Percentiles rank a stretch among this genome's conserved stretches.
phyloP scores from a whole-genome alignment of 2,888 invertebrate species.

The Hypomecis atomaria region DNA sequence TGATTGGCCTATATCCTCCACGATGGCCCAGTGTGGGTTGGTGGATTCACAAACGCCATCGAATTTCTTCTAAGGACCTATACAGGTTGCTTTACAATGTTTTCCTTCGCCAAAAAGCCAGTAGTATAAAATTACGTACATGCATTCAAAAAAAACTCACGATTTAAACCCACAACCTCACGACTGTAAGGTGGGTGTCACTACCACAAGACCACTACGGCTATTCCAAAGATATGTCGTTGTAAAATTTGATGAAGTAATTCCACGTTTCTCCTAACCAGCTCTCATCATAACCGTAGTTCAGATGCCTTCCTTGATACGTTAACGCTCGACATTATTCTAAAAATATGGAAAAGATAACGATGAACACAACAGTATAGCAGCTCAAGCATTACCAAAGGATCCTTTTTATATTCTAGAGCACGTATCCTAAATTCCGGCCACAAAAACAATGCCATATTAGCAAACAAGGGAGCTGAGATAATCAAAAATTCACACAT shows the following conservation, averaged over 20 bases:
- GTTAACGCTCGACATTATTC: slow-evolving; percentile 30
- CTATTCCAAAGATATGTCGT: too few species aligned
- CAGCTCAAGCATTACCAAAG: slow-evolving; percentile 31
- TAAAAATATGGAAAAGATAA: slow-evolving; percentile 33
- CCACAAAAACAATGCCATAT: slow-evolving; percentile 44
- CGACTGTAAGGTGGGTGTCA: too few species aligned
- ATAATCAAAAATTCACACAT: slow-evolving; percentile 48
- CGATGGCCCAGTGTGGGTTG: too few species aligned
- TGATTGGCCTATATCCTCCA: too few species aligned
- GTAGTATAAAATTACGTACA: too few species aligned
- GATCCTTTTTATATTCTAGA: slow-evolving; percentile 38
- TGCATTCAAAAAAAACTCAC: too few species aligned
- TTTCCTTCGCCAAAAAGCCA: too few species aligned
- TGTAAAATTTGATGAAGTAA: slow-evolving; percentile 19
- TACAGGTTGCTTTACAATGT: too few species aligned
- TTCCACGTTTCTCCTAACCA: neutral
- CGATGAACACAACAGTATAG: slow-evolving; percentile 27
- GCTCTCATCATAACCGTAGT: slow-evolving; percentile 12
- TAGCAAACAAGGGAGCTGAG: slow-evolving; percentile 43
- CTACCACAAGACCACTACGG: too few species aligned
- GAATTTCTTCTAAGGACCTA: too few species aligned
- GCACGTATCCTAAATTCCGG: slow-evolving; percentile 39
- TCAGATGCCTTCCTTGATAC: slow-evolving; percentile 21
- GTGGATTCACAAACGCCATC: too few species aligned
- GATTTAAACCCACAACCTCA: too few species aligned